Evolutionary conservation across 2,888 invertebrate genomes (phyloP).

Genomic region (Acrobasis consociella): DNA sequence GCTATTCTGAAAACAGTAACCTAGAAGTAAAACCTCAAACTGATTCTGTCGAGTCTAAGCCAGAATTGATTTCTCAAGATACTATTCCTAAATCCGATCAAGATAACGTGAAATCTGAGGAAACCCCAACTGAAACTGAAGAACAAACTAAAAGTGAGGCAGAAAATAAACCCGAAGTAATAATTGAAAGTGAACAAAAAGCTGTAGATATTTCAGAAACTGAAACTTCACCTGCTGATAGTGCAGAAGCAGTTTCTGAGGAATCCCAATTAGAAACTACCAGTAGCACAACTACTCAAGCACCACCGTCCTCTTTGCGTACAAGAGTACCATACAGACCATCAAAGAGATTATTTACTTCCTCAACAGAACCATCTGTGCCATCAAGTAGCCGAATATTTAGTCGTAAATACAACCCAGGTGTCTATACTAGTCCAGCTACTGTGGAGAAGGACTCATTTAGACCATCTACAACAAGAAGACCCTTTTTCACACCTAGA

Average conservation of each 20-base stretch:
- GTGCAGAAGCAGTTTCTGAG: slow-evolving; percentile 38
- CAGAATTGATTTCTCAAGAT: not conserved
- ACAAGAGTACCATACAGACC: slow-evolving; percentile 70
- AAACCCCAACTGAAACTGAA: slow-evolving; percentile 22
- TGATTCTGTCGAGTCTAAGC: slow-evolving; percentile 28
- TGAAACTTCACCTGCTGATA: slow-evolving; percentile 35
- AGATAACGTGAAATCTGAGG: slow-evolving; percentile 32
- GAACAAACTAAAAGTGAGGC: slow-evolving; percentile 33
- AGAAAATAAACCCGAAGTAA: slow-evolving; percentile 44
- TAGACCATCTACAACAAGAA: slow-evolving; percentile 55
- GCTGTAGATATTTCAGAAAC: slow-evolving; percentile 52
- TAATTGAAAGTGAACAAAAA: slow-evolving; percentile 49
- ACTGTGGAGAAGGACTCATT: slow-evolving; percentile 60
- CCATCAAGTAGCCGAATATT: slow-evolving; percentile 69
- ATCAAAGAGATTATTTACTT: slow-evolving; percentile 63
- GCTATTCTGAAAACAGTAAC: not conserved
- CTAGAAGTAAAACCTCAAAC: not conserved
- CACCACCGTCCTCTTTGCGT: slow-evolving; percentile 49
- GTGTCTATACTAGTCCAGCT: slow-evolving; percentile 73
- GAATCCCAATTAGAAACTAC: slow-evolving; percentile 50
- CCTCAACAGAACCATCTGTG: slow-evolving; percentile 66
- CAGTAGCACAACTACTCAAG: slow-evolving; percentile 54
- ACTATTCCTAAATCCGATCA: slow-evolving; percentile 5
- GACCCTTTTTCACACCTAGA: slow-evolving; percentile 62
- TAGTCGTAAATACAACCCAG: slow-evolving; percentile 75